Conservation (phyloP, 2,888 invertebrate species). For the Tipula helvola region DNA sequence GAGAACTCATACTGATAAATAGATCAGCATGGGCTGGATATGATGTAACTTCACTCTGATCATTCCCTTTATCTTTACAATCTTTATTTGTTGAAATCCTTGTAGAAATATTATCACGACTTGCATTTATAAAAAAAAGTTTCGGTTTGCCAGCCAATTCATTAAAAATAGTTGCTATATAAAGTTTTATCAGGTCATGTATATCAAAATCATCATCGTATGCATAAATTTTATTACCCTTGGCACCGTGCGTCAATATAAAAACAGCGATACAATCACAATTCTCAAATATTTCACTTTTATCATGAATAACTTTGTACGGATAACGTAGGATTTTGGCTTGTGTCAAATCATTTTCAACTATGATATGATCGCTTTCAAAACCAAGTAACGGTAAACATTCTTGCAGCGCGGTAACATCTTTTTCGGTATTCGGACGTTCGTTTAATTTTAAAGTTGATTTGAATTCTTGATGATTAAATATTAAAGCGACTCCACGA, state of each 20-base stretch:
- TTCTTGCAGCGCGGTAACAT: neutral
- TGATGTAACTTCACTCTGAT: neutral
- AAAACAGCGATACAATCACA: neutral
- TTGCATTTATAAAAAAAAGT: neutral
- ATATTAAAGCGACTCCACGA: neutral
- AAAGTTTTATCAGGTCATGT: neutral
- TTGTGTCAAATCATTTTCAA: neutral
- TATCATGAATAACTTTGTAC: neutral
- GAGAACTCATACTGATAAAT: neutral
- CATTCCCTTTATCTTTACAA: no score
- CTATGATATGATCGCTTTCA: neutral
- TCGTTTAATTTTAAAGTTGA: neutral
- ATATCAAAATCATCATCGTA: neutral
- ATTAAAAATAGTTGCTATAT: neutral
- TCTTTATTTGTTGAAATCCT: no score
- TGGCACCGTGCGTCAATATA: neutral
- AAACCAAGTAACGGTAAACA: neutral
- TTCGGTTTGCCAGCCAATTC: neutral
- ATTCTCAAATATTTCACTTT: neutral
- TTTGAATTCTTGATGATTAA: neutral
- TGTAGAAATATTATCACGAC: no score
- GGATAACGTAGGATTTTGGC: neutral
- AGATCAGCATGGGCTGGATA: neutral
- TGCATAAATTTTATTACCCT: neutral
- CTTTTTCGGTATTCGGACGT: neutral